Evolutionary conservation across 2,113 vertebrate genomes (phyloP), one percentile per base, ranked within the genome.

Genomic region (Ictidomys tridecemlineatus): DNA sequence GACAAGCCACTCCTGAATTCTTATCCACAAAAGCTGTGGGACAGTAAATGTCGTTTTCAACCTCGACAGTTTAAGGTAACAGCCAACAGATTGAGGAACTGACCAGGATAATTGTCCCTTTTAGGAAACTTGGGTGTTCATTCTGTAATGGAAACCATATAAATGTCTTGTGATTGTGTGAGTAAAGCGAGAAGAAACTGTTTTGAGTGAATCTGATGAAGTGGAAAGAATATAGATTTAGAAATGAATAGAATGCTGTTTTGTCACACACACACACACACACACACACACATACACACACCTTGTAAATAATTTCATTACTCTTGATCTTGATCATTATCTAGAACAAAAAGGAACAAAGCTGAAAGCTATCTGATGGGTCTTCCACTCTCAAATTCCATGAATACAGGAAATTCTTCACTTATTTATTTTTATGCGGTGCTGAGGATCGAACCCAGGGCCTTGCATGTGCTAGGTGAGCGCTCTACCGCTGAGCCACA

Each of bases 151-250:
- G 53, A 67, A 73, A 77, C 89, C 37, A 51, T 14, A 48, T 8
- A 65, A 14, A 9, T 4, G 13, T 80, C 77, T 79, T 83, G 18
- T 91, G 74, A 76, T 45, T 83, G 76, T 58, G 77, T 85, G 61
- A 69, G 12, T 51, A 18, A 88, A 85, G 22, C 30, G 63, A 72
- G 26, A 79, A 87, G 85, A 69, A 22, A 56, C 32, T 90, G 18
- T 39, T 51, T 89, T 28, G 22, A 86, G 69, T 37, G 39, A 39
- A n/a, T 16, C 58, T 18, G 58, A n/a, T 79, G 13, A 94, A 17
- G 37, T 45, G 53, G 45, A 82, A 93, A 83, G 73, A 97, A 92
- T 34, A 42, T 91, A 34, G 22, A 77, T 67, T 78, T 89, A 58
- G 85, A 89, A 91, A 51, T 53, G 10, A 69, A 13, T 34, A 42